Percentiles rank a stretch among this genome's conserved stretches.
Conservation (phyloP, 2,797 vertebrate genomes). For the Acipenser transmontanus region DNA sequence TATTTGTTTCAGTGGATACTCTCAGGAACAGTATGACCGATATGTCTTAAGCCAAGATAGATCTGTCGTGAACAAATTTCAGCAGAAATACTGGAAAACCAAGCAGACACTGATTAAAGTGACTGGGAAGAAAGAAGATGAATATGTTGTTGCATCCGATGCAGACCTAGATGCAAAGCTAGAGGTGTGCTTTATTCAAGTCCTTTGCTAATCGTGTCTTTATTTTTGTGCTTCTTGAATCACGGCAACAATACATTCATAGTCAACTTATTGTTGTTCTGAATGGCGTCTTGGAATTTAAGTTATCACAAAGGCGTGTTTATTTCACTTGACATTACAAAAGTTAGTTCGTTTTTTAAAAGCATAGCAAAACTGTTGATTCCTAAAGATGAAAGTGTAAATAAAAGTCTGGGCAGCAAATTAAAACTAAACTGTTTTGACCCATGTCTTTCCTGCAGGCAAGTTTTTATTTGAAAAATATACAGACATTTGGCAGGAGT, state of each 20-base stretch:
- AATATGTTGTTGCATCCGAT: slow-evolving; percentile 90
- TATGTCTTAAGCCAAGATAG: slow-evolving; percentile 81
- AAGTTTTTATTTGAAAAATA: too few relatives aligned
- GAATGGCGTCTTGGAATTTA: background rate
- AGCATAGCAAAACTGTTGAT: too few relatives aligned
- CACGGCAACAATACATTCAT: background rate
- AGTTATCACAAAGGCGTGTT: background rate
- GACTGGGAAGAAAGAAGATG: slow-evolving; percentile 91
- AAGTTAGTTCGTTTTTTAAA: too few relatives aligned
- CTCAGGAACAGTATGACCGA: slow-evolving; percentile 76
- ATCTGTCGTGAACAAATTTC: slow-evolving; percentile 92
- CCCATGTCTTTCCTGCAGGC: too few relatives aligned
- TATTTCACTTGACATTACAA: too few relatives aligned
- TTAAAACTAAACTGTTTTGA: too few relatives aligned
- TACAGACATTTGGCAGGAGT: too few relatives aligned
- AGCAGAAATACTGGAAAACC: slow-evolving; percentile 95
- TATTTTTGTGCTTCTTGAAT: background rate
- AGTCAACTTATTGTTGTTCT: background rate
- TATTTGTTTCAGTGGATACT: slow-evolving; percentile 57
- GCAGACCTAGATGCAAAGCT: slow-evolving; percentile 89
- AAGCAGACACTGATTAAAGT: slow-evolving; percentile 94
- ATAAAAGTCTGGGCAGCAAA: too few relatives aligned
- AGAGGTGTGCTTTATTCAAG: slow-evolving; percentile 63
- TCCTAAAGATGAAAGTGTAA: too few relatives aligned
- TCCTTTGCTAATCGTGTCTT: background rate